Base-by-base conservation (phyloP, 2,888 invertebrate species). In the Bellardia pandia region DNA sequence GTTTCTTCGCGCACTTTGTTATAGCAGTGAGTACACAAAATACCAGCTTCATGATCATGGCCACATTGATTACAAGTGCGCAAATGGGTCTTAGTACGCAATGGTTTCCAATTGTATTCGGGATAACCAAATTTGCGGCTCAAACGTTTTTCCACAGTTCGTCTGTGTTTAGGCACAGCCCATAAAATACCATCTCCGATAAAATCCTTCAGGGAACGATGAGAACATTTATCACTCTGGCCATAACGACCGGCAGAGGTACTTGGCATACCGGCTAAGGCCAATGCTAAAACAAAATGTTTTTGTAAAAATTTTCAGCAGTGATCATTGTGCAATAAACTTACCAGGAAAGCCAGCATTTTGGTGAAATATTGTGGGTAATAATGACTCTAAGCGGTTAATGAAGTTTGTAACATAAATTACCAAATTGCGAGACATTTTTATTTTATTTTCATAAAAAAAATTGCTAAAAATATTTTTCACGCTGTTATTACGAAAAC, bases 1-100 rank as follows among this genome's bases (percentile, higher is more conserved):
- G 98, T 98, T 94, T 99, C 98, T 77, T 94, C 94, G 90, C 96
- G 96, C 0, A 98, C 96, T 94, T 95, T 97, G 74, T 96, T 95
- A 91, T 98, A 99, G 92, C 99, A 99, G 89, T 96, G 95, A 58
- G 96, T 96, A 93, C 99, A 99, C 66, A 99, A 94, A 69, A 96
- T 94, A 68, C 96, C 96, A 81, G 95, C 94, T 94, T 98, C 97
- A 93, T 98, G 96, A 93, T 97, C 95, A 92, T 97, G 96, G 0
- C 99, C 99, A 94, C 99, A 99, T 66, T 95, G 95, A 88, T 95
- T 94, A 91, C 99, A 99, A 0, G 95, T 95, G 88, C 96, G 94
- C 45, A 99, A 94, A 93, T 97, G 96, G 4, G 94, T 96, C 92
- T 96, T 97, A 0, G 97, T 96, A 37, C 94, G 94, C 14, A 96